Evolutionary conservation across 2,888 invertebrate genomes (phyloP), one percentile per base, ranked within the genome.

Genomic region (Atrina japonica): DNA sequence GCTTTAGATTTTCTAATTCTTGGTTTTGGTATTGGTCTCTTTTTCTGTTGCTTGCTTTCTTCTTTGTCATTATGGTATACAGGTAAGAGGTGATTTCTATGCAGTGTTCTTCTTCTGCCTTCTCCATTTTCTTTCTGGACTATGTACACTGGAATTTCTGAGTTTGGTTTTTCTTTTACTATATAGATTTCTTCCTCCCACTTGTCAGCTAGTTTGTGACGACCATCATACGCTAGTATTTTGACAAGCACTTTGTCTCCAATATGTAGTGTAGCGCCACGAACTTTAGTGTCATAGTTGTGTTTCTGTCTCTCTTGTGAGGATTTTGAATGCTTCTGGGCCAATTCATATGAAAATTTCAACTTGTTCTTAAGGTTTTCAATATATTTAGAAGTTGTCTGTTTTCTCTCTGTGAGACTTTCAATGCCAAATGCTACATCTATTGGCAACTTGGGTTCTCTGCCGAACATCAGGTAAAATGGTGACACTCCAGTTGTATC

Each of bases 211-310:
- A 68, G 43, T 29, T 75, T 75, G 41, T 72, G 72, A 16, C 58
- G 59, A 1, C 69, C 75, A 21, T 58, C 55, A 67, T 66, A 73
- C 14, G 69, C 68, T 35, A 68, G 25, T 29, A 23, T 29, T 52
- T 60, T 72, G 6, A 69, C 68, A 6, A 72, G 41, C 1, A 72
- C 75, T 35, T 35, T 53, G 50, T 66, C 72, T n/a, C 75, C 66
- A 40, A 40, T 21, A 23, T n/a, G 9, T 21, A 72, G 25, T n/a
- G 41, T 53, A 40, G 58, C 60, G 23, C 55, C 69, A 52, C 56
- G 47, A 1, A 69, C 69, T 30, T 58, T 67, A 18, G 18, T 50
- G 35, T 72, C 61, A 55, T 72, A 68, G 7, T 43, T 21, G n/a
- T 47, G 14, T 43, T 72, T 73, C 56, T 66, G 68, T 52, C 56